A percentile compares a stretch with the other conserved stretches of the same genome.
Conservation (phyloP, 2,888 invertebrate genomes). For the Myopa tessellatipennis region DNA sequence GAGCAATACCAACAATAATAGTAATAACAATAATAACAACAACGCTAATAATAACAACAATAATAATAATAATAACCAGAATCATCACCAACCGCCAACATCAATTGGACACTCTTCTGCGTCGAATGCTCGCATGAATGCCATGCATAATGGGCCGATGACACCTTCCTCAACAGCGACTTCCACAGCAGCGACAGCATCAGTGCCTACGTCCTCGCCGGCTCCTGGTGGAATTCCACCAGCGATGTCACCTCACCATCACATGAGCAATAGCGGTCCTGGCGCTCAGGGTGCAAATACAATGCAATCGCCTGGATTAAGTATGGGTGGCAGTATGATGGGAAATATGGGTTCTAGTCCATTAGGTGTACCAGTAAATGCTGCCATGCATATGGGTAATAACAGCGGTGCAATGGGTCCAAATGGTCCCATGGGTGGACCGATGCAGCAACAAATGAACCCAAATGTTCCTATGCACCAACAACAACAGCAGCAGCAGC, state of each 20-base stretch:
- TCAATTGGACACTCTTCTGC: constrained; percentile 58
- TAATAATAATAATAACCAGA: constrained; percentile 58
- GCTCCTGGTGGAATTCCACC: constrained; percentile 58
- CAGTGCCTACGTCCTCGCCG: constrained; percentile 65
- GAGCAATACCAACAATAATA: constrained; percentile 54
- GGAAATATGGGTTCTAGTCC: constrained; percentile 46
- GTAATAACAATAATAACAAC: constrained; percentile 47
- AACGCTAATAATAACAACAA: constrained; percentile 42
- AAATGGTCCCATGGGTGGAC: constrained; percentile 54
- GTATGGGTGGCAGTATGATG: constrained; percentile 49
- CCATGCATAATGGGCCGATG: constrained; percentile 72
- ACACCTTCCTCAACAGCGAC: constrained; percentile 61
- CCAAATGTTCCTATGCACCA: constrained; percentile 68
- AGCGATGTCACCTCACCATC: constrained; percentile 70
- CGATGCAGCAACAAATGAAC: constrained; percentile 65
- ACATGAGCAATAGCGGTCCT: constrained; percentile 55
- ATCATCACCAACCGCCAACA: constrained; percentile 60
- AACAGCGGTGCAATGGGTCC: constrained; percentile 48
- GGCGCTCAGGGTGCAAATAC: constrained; percentile 59
- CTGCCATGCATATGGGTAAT: constrained; percentile 51
- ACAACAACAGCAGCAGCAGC: constrained; percentile 49
- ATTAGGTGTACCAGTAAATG: constrained; percentile 43
- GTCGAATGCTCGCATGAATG: constrained; percentile 42
- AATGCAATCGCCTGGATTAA: constrained; percentile 58
- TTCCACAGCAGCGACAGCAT: constrained; percentile 58